Conservation (phyloP, 2,113 vertebrate genomes). For the Microcebus tavaratra region DNA sequence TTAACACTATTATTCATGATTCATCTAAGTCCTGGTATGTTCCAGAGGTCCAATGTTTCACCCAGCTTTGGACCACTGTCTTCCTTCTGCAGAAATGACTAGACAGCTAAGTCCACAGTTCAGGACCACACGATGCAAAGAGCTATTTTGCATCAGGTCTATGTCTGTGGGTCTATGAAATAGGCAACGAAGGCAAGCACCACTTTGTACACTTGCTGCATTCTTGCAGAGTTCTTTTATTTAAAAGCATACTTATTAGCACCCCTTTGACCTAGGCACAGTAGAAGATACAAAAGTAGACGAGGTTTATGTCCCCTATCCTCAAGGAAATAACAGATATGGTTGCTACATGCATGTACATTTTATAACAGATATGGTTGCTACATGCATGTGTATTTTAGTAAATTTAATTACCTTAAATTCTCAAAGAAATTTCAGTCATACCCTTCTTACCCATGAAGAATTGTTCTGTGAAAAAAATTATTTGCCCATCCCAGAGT, state of each 20-base stretch:
- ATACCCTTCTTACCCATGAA: conserved; percentile 8
- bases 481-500: neutral
- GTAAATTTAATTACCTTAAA: conserved; percentile 45
- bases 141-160: neutral
- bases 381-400: conserved; percentile 40
- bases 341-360: neutral
- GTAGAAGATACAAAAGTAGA: conserved; percentile 39
- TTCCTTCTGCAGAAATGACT: conserved; percentile 49
- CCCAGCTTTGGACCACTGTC: conserved; percentile 51
- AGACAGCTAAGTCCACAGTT: conserved; percentile 12
- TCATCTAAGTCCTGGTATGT: conserved; percentile 42
- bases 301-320: conserved; percentile 18
- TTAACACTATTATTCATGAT: conserved; percentile 22
- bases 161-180: conserved; percentile 22
- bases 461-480: conserved; percentile 35
- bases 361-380: conserved; percentile 37
- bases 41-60: conserved; percentile 35
- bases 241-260: conserved; percentile 21
- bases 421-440: conserved; percentile 18
- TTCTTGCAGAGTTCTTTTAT: conserved; percentile 20
- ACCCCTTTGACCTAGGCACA: conserved; percentile 35
- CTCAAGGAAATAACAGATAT: conserved; percentile 32
- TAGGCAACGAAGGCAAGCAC: conserved; percentile 30
- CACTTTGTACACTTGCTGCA: conserved; percentile 20
- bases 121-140: conserved; percentile 35